phyloP scores from a whole-genome alignment of 2,113 vertebrate species.

The Craseonycteris thonglongyai region DNA sequence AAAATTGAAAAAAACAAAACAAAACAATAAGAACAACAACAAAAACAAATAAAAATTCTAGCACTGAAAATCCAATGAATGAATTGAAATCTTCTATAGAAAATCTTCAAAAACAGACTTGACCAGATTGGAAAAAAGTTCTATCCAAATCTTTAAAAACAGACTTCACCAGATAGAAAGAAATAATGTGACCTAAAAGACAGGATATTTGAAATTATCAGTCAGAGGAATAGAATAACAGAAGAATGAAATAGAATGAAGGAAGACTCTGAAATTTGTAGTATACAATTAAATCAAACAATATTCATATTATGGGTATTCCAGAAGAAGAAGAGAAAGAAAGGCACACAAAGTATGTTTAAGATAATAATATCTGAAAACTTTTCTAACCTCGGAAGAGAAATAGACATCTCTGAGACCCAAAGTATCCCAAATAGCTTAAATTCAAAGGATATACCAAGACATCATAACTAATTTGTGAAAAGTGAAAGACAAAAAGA shows the following conservation, averaged over 20 bases:
- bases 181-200: not conserved
- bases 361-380: not conserved
- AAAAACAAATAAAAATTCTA: not conserved
- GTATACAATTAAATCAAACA: not conserved
- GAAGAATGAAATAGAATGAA: not conserved
- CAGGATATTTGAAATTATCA: not conserved
- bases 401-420: too few species aligned
- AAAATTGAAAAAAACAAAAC: not conserved
- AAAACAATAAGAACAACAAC: too few species aligned
- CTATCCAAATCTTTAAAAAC: too few species aligned
- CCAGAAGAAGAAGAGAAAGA: not conserved
- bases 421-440: not conserved
- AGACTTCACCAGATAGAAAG: not conserved
- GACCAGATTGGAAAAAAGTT: not conserved
- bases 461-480: not conserved
- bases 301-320: not conserved
- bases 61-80: not conserved
- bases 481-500: not conserved
- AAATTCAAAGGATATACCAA: not conserved
- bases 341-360: not conserved
- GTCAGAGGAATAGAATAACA: not conserved
- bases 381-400: too few species aligned
- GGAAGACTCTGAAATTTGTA: not conserved
- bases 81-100: not conserved
- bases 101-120: not conserved